Evolutionary conservation across 2,888 invertebrate species (phyloP).

Genomic region (Cryptocephalus moraei): DNA sequence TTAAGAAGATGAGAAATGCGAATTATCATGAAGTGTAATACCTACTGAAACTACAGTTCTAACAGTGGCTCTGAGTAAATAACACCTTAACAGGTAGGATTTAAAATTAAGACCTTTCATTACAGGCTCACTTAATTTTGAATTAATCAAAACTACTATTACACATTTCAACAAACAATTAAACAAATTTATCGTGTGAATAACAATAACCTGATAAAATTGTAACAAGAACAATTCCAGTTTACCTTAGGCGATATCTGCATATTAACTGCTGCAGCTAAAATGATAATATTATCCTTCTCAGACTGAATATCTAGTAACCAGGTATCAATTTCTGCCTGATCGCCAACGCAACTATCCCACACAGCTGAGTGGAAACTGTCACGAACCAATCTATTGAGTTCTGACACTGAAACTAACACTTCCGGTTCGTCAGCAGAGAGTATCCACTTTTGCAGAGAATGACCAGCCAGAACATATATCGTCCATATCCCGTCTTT

Average conservation of each 20-base stretch:
- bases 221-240: neutral
- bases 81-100: too few relatives aligned
- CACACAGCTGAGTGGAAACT: constrained; percentile 54
- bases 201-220: too few relatives aligned
- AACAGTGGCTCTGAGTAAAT: neutral
- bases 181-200: too few relatives aligned
- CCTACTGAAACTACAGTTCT: neutral
- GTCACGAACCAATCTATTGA: constrained; percentile 62
- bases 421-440: constrained; percentile 53
- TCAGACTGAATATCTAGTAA: constrained; percentile 70
- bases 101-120: too few relatives aligned
- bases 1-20: too few relatives aligned
- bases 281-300: constrained; percentile 53
- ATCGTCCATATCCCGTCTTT: constrained; percentile 45
- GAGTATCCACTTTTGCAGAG: constrained; percentile 75
- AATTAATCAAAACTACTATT: too few relatives aligned
- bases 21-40: neutral
- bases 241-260: constrained; percentile 52
- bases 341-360: constrained; percentile 48
- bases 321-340: constrained; percentile 57
- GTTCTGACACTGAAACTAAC: constrained; percentile 63
- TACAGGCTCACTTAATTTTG: too few relatives aligned
- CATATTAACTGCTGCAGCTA: constrained; percentile 59
- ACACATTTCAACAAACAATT: too few relatives aligned
- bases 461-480: constrained; percentile 65